Base-by-base conservation (phyloP, 2,113 vertebrate species). In the Petrocephalus microphthalmus region DNA sequence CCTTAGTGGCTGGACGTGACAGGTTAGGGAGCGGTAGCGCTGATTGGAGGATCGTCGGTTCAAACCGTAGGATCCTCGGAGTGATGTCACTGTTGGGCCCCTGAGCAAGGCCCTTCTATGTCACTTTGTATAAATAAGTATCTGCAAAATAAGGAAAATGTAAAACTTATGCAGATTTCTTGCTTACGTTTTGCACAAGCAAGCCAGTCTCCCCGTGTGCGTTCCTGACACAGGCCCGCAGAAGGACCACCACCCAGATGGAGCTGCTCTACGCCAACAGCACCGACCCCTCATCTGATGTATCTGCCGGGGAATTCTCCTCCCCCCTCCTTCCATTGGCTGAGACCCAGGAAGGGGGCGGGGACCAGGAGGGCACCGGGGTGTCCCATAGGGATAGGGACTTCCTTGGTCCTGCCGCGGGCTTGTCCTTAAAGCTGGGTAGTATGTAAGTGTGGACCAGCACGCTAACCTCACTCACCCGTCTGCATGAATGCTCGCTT, bases 241-340 rank as follows among this genome's bases (percentile, higher is more conserved):
- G 98, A 90, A 96, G 98, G 90, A 99, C 98, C 90, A 96, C 98
- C 88, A 99, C 98, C 1, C 98, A 99, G 94, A 98, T 98, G 98
- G 98, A 99, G 89, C 89, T 99, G 92, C 96, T 99, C 11, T 99
- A 98, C 37, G 98, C 98, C 86, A 96, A 97, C 93, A 97, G 93
- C 89, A 95, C 95, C 1, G 97, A 98, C 89, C 93, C 92, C 88
- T 93, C 92, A 64, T 93, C 94, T 49, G 97, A 97, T 51, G 89
- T 91, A 17, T 93, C 94, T 57, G 87, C 95, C 47, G 95, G 95
- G 91, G 97, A 96, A 90, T 95, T 95, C 91, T 88, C 96, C 7
- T 92, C 89, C 88, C 90, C 95, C 90, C 91, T 96, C 71, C 67
- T 95, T 22, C 89, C 96, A 85, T 90, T 94, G 87, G 84, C 93